phyloP scores from a whole-genome alignment of 37 sponge, comb jelly and placozoan species.

The Agelas oroides region DNA sequence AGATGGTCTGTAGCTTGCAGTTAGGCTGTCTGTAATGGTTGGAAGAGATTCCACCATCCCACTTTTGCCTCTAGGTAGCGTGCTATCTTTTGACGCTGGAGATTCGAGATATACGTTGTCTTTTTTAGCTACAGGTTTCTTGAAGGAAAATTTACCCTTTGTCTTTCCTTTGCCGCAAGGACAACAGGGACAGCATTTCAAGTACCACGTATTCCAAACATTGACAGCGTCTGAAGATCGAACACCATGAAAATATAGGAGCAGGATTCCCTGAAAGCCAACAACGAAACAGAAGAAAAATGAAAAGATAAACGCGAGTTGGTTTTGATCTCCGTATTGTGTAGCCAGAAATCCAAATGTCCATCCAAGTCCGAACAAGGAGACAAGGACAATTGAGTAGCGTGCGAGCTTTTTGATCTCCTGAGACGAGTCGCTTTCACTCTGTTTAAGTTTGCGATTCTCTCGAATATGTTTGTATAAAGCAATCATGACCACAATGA shows the following conservation, averaged over 20 bases:
- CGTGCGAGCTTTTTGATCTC: neutral
- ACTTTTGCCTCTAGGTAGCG: too few relatives aligned
- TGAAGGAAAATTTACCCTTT: too few relatives aligned
- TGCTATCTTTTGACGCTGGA: too few relatives aligned
- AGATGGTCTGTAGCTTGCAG: too few relatives aligned
- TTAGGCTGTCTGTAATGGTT: too few relatives aligned
- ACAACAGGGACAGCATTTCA: too few relatives aligned
- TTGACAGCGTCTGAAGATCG: slow-evolving; percentile 37
- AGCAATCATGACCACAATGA: slow-evolving; percentile 15
- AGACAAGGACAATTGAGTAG: slow-evolving; percentile 11
- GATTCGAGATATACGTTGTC: too few relatives aligned
- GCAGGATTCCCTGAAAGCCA: slow-evolving; percentile 38
- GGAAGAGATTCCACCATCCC: too few relatives aligned
- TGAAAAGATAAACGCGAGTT: neutral
- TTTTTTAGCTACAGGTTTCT: too few relatives aligned
- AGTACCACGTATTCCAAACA: slow-evolving; percentile 16
- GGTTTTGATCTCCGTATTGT: neutral
- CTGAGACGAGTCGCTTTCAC: neutral
- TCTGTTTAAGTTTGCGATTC: neutral
- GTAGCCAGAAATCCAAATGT: slow-evolving; percentile 37
- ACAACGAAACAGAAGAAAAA: slow-evolving; percentile 65
- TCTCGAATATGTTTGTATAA: neutral
- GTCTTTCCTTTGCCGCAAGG: too few relatives aligned
- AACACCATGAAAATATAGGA: slow-evolving; percentile 28
- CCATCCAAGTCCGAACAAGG: slow-evolving; percentile 56